Percentiles rank a stretch among this genome's conserved stretches.
phyloP scores from a whole-genome alignment of 2,113 vertebrate genomes.

The Dasypus novemcinctus region DNA sequence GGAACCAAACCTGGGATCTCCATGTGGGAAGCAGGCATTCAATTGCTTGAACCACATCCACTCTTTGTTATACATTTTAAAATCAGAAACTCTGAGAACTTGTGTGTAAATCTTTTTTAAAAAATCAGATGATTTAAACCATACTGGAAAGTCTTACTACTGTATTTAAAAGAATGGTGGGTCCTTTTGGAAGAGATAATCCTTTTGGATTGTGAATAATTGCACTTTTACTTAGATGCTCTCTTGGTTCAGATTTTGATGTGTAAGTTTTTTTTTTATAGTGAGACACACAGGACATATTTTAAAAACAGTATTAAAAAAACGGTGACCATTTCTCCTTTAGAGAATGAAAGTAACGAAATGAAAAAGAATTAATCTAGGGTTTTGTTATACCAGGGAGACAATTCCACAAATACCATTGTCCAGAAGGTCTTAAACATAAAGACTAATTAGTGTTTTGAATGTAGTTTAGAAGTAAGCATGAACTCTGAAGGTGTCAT shows the following conservation, averaged over 20 bases:
- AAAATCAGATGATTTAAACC: neutral
- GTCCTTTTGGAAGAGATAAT: neutral
- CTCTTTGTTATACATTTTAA: neutral
- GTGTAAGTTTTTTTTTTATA: neutral
- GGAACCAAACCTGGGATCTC: too few relatives aligned
- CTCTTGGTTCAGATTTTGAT: constrained; percentile 43
- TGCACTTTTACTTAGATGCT: neutral
- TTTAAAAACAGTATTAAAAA: constrained; percentile 29
- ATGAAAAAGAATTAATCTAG: neutral
- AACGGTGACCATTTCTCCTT: neutral
- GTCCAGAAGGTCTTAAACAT: neutral
- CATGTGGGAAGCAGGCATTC: too few relatives aligned
- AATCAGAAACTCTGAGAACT: neutral
- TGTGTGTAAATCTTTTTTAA: neutral
- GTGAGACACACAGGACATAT: neutral
- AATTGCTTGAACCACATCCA: too few relatives aligned
- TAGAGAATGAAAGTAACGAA: constrained; percentile 26
- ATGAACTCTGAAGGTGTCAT: neutral
- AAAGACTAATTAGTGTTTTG: neutral
- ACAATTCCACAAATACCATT: neutral
- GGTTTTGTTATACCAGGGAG: neutral
- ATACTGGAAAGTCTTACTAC: neutral
- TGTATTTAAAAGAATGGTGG: neutral
- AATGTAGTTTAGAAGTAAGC: neutral
- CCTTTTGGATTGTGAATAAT: neutral